phyloP scores from a whole-genome alignment of 2,888 invertebrate genomes.

The Lobophora halterata region DNA sequence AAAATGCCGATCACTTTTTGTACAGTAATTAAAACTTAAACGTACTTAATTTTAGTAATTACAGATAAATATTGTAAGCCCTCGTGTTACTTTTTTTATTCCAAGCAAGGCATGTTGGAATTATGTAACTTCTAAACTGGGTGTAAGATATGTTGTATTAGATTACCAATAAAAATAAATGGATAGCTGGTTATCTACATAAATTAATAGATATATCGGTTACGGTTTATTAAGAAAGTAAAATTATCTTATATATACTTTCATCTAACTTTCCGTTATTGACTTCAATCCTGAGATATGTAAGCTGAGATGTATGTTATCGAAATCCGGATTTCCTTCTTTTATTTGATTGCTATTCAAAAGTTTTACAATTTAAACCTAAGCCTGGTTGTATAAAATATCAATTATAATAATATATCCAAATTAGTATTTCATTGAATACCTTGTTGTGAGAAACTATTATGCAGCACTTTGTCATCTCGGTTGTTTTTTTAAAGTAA shows the following conservation, averaged over 20 bases:
- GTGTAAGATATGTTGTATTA: slow-evolving; percentile 8
- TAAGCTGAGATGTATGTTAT: background rate
- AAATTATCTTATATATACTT: slow-evolving; percentile 14
- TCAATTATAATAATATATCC: too few relatives aligned
- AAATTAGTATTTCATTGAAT: too few relatives aligned
- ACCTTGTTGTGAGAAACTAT: too few relatives aligned
- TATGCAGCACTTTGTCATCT: too few relatives aligned
- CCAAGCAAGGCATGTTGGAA: background rate
- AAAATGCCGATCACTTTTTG: slow-evolving; percentile 13
- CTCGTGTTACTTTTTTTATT: slow-evolving; percentile 1
- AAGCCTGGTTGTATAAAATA: too few relatives aligned
- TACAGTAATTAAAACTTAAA: slow-evolving; percentile 9
- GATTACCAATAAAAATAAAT: slow-evolving; percentile 11
- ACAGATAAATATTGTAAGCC: slow-evolving; percentile 6
- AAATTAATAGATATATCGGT: slow-evolving; percentile 24
- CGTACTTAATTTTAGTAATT: slow-evolving; percentile 11
- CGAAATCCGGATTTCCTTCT: slow-evolving; percentile 19
- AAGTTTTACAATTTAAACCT: background rate
- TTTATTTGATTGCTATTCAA: slow-evolving; percentile 8
- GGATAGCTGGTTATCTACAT: slow-evolving; percentile 10
- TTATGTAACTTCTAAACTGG: slow-evolving; percentile 12
- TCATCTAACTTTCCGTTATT: slow-evolving; percentile 21
- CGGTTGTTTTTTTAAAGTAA: too few relatives aligned
- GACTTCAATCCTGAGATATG: slow-evolving; percentile 5
- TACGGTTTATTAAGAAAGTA: slow-evolving; percentile 25